Conservation (phyloP, 92 coral and sea anemone genomes). For the Diadumene lineata region DNA sequence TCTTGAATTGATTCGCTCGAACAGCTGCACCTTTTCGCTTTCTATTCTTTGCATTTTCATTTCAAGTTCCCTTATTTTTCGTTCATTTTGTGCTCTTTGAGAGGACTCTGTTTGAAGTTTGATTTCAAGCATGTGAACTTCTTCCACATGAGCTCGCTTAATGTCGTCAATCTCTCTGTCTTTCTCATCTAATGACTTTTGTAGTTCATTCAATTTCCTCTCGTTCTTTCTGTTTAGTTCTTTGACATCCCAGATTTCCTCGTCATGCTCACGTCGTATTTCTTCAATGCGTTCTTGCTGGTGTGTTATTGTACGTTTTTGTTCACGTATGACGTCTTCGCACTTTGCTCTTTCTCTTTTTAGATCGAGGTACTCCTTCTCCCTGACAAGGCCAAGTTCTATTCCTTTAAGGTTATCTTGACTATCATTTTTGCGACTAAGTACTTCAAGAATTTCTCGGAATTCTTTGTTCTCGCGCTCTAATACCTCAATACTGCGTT, state of each 20-base stretch:
- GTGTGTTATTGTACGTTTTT: constrained; percentile 59
- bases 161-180: constrained; percentile 60
- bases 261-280: constrained; percentile 55
- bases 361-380: constrained; percentile 65
- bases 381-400: constrained; percentile 65
- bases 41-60: constrained; percentile 62
- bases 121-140: constrained; percentile 57
- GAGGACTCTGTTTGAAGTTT: constrained; percentile 65
- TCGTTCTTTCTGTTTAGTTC: constrained; percentile 64
- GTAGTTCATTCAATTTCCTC: constrained; percentile 53
- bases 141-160: constrained; percentile 59
- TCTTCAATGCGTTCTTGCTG: constrained; percentile 75
- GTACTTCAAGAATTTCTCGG: constrained; percentile 66
- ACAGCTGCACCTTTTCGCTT: constrained; percentile 58
- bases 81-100: constrained; percentile 45
- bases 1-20: constrained; percentile 48
- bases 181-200: constrained; percentile 49
- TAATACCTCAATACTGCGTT: constrained; percentile 56
- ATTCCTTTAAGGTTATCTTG: constrained; percentile 54
- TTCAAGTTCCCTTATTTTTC: constrained; percentile 64
- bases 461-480: constrained; percentile 81
- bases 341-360: constrained; percentile 58
- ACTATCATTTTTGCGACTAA: constrained; percentile 57
- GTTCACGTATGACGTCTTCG: constrained; percentile 60
- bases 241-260: constrained; percentile 61